Evolutionary conservation across 2,797 vertebrate genomes (phyloP).

Genomic region (Hydrophis major): DNA sequence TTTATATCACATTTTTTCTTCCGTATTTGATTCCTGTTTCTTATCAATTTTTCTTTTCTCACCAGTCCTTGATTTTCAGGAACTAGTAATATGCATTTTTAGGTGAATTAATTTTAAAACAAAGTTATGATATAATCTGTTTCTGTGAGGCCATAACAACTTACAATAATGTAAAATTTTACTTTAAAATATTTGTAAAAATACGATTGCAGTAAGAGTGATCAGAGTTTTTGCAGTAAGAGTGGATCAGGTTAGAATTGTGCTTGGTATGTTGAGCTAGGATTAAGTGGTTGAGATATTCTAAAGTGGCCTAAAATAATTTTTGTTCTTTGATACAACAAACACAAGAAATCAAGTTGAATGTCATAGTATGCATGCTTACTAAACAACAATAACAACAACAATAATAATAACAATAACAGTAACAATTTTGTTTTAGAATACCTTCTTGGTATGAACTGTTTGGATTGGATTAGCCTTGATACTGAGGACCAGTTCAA

Average conservation of each 20-base stretch:
- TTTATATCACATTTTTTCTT: background rate
- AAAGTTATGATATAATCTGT: background rate
- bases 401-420: background rate
- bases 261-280: background rate
- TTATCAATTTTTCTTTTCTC: background rate
- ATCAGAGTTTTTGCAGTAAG: background rate
- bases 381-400: background rate
- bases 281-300: background rate
- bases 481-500: background rate
- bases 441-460: background rate
- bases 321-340: background rate
- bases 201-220: background rate
- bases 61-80: background rate
- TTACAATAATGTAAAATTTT: background rate
- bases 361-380: background rate
- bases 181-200: background rate
- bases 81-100: background rate
- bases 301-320: background rate
- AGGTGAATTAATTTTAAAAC: background rate
- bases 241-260: background rate
- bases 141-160: background rate
- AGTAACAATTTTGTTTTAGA: background rate
- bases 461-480: background rate
- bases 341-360: background rate
- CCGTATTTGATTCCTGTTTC: background rate